Evolutionary conservation across 2,888 invertebrate genomes (phyloP).

Genomic region (Argyresthia albistria): DNA sequence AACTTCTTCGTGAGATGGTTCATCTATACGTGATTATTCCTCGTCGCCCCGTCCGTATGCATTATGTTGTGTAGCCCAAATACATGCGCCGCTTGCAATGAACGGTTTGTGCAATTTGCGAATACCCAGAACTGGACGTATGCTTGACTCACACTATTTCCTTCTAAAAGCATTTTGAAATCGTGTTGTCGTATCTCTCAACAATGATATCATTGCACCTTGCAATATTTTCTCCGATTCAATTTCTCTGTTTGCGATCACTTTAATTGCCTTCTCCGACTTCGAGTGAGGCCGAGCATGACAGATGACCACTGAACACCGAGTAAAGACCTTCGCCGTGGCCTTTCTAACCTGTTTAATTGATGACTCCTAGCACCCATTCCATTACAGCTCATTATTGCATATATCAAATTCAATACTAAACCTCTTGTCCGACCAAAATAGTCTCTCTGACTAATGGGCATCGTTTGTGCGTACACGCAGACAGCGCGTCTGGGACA

Average conservation of each 20-base stretch:
- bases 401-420: neutral
- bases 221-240: neutral
- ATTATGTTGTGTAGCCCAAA: too few relatives aligned
- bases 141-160: too few relatives aligned
- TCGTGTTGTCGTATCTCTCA: neutral
- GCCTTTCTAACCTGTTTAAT: conserved; percentile 29
- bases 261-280: neutral
- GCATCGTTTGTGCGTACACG: conserved; percentile 15
- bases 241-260: neutral
- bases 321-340: conserved; percentile 43
- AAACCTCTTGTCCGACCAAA: conserved; percentile 24
- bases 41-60: too few relatives aligned
- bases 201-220: neutral
- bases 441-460: conserved; percentile 34
- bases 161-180: too few relatives aligned
- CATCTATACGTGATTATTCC: too few relatives aligned
- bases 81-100: neutral
- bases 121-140: neutral
- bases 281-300: conserved; percentile 7
- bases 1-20: too few relatives aligned
- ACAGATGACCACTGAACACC: conserved; percentile 13
- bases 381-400: neutral
- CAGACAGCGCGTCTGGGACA: conserved; percentile 41
- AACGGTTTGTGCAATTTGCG: neutral
- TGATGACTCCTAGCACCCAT: neutral